A percentile compares a stretch with the other conserved stretches of the same genome.
phyloP scores from a whole-genome alignment of 1,140 invertebrate genomes.

The Caenorhabditis remanei region DNA sequence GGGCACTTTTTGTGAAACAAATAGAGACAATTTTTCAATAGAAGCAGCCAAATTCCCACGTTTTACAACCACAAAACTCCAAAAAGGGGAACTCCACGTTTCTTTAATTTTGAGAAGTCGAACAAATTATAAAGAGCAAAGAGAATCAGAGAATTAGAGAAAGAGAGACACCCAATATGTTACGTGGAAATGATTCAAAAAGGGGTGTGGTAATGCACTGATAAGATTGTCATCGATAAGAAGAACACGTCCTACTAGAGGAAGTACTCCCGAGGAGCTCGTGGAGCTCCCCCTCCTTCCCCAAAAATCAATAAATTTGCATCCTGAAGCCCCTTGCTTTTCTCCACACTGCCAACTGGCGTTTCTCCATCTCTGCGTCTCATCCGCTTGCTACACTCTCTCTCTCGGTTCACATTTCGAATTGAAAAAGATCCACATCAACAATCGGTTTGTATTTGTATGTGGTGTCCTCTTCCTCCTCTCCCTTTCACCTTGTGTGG shows the following conservation, averaged over 20 bases:
- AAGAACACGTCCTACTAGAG: neutral
- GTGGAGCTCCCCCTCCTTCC: neutral
- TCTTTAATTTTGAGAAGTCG: too few species aligned
- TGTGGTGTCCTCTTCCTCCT: too few species aligned
- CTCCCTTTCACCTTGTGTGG: neutral
- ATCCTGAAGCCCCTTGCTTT: slow-evolving; percentile 3
- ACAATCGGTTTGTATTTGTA: neutral
- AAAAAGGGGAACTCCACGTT: neutral
- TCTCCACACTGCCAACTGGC: neutral
- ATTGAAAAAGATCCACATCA: slow-evolving; percentile 30
- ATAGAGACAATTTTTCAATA: neutral
- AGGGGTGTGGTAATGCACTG: neutral
- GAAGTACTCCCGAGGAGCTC: neutral
- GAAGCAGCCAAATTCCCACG: too few species aligned
- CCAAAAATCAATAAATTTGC: slow-evolving; percentile 48
- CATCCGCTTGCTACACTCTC: neutral
- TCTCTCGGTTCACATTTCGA: neutral
- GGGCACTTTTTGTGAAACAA: neutral
- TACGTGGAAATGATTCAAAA: neutral
- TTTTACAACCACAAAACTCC: too few species aligned
- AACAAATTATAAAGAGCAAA: neutral
- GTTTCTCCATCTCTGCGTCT: slow-evolving; percentile 8
- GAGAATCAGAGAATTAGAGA: neutral
- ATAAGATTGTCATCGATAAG: slow-evolving; percentile 5
- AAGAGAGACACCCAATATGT: neutral